A percentile compares a stretch with the other conserved stretches of the same genome.
phyloP scores from a whole-genome alignment of 2,888 invertebrate species.

The Ormyrus labotus region DNA sequence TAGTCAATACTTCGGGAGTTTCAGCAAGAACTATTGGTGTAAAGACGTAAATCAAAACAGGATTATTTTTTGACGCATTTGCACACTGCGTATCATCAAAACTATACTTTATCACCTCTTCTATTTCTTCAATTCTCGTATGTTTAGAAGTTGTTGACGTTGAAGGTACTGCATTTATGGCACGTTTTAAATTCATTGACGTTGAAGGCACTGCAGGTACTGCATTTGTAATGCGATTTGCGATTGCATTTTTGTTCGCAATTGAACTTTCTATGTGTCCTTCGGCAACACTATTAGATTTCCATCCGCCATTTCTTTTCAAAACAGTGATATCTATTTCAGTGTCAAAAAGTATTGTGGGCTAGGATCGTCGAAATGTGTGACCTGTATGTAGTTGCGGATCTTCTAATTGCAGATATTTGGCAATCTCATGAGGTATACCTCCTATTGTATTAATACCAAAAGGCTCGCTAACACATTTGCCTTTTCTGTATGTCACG shows the following conservation, averaged over 20 bases:
- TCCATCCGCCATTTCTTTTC: not conserved
- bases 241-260: not conserved
- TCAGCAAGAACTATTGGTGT: too few relatives aligned
- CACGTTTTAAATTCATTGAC: too few relatives aligned
- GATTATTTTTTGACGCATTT: too few relatives aligned
- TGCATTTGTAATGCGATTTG: not conserved
- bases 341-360: conserved; percentile 1
- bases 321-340: not conserved
- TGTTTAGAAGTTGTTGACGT: too few relatives aligned
- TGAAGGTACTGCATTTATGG: too few relatives aligned
- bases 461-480: not conserved
- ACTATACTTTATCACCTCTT: too few relatives aligned
- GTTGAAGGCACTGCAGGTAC: too few relatives aligned
- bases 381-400: conserved; percentile 9
- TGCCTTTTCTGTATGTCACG: not conserved
- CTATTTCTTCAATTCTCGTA: too few relatives aligned
- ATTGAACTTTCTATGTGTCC: not conserved
- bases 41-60: too few relatives aligned
- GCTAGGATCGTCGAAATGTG: not conserved
- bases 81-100: too few relatives aligned
- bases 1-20: too few relatives aligned
- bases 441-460: not conserved
- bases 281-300: not conserved
- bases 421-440: conserved; percentile 5
- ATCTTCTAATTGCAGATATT: not conserved